Percentiles rank a stretch among this genome's conserved stretches.
Conservation (phyloP, 2,888 invertebrate genomes). For the Heliconius cydno region DNA sequence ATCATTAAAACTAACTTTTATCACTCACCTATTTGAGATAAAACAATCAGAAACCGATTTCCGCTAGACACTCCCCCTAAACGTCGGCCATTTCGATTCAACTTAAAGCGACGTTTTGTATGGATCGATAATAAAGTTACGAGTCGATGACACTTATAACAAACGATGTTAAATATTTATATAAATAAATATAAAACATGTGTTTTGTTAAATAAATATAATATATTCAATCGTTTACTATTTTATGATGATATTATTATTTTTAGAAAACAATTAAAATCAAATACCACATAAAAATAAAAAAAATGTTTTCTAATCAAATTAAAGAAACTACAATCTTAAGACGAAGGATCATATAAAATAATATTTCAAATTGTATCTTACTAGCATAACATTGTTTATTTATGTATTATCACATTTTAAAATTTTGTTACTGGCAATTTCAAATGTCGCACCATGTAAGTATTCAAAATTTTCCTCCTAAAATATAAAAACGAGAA, state of each 20-base stretch:
- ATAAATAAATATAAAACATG: constrained; percentile 27
- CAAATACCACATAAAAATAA: background rate
- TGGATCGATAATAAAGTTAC: constrained; percentile 64
- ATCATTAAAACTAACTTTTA: constrained; percentile 43
- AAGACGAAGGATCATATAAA: background rate
- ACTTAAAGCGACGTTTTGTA: constrained; percentile 74
- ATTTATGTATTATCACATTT: background rate
- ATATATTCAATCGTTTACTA: background rate
- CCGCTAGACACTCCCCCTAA: constrained; percentile 80
- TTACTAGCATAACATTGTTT: background rate
- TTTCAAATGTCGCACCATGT: background rate
- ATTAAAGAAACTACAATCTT: background rate
- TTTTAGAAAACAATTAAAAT: background rate
- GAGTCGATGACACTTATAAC: constrained; percentile 44
- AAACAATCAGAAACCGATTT: constrained; percentile 67
- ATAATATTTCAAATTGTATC: background rate
- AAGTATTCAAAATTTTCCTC: background rate
- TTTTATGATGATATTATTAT: background rate
- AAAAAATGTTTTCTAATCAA: background rate
- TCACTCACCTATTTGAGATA: constrained; percentile 62
- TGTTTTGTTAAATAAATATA: background rate
- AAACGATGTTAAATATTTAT: constrained; percentile 22
- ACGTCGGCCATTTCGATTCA: constrained; percentile 82
- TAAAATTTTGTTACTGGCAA: background rate
- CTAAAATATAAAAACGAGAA: background rate